These are phyloP conservation scores for Cotesia typhae DNA, from an alignment of 1,140 invertebrate species.

Conservation along the genomic window DNA sequence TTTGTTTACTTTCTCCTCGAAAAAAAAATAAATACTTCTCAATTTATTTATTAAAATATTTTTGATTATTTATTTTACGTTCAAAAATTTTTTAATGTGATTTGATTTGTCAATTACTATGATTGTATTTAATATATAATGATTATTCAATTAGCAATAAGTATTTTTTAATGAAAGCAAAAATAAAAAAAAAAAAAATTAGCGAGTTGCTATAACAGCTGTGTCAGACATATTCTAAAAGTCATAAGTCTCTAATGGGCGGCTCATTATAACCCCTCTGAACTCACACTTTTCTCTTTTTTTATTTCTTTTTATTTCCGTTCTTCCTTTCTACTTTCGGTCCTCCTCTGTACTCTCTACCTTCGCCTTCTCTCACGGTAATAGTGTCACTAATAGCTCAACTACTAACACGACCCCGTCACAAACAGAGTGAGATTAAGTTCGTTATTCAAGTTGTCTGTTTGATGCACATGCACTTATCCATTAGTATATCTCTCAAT, in stretches of 20 bases:
- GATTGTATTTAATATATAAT: too few species aligned
- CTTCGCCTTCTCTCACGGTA: not conserved
- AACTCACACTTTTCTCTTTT: not conserved
- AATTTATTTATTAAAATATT: too few species aligned
- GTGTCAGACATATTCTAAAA: constrained; percentile 56
- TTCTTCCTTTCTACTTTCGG: not conserved
- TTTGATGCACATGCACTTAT: constrained; percentile 30
- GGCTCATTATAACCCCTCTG: constrained; percentile 52
- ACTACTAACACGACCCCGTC: constrained; percentile 41
- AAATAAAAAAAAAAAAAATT: constrained; percentile 46
- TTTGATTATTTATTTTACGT: too few species aligned
- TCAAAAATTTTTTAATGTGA: too few species aligned
- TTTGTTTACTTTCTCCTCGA: too few species aligned
- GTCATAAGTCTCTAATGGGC: constrained; percentile 50
- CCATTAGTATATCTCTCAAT: not conserved
- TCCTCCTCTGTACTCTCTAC: too few species aligned
- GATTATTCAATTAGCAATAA: too few species aligned
- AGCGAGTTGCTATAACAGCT: constrained; percentile 45
- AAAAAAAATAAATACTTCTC: too few species aligned
- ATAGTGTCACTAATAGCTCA: constrained; percentile 44
- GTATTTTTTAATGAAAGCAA: constrained; percentile 9
- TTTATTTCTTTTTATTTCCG: constrained; percentile 25
- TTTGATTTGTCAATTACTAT: too few species aligned
- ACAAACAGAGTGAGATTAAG: constrained; percentile 54
- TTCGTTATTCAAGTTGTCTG: constrained; percentile 53